These are phyloP conservation scores for Gallinago paraguaiae DNA, from an alignment of 2,113 vertebrate genomes.

Conservation along the genomic window DNA sequence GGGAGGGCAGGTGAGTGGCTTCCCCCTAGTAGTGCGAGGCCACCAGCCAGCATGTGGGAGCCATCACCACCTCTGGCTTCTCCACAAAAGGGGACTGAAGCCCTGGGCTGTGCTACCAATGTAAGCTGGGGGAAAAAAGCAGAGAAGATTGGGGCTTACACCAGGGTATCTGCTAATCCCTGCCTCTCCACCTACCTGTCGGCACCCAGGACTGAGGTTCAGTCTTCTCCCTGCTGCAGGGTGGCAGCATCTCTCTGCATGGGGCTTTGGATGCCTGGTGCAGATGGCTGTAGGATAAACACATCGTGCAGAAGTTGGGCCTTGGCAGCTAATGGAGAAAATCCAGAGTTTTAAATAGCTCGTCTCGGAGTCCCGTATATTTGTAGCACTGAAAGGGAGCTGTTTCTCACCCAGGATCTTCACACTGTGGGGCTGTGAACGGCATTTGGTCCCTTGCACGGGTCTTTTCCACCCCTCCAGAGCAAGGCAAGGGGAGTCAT, in stretches of 20 bases:
- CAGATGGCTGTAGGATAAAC: not conserved
- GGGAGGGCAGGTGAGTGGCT: not conserved
- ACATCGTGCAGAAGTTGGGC: accelerated
- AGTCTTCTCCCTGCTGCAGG: too few relatives aligned
- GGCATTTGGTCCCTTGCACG: not conserved
- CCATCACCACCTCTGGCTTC: not conserved
- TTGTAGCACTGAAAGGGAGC: not conserved
- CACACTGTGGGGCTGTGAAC: not conserved
- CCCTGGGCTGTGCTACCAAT: not conserved
- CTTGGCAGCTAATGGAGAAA: not conserved
- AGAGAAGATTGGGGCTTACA: not conserved
- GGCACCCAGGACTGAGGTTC: not conserved
- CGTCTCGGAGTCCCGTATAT: not conserved
- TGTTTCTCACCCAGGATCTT: not conserved
- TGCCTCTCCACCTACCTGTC: not conserved
- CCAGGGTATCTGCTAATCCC: not conserved
- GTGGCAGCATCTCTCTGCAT: not conserved
- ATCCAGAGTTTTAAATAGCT: not conserved
- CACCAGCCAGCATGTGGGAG: not conserved
- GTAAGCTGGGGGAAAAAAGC: not conserved
- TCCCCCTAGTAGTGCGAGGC: accelerated
- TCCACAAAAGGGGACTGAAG: not conserved
- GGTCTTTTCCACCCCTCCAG: not conserved
- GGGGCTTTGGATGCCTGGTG: not conserved
- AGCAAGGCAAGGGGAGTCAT: not conserved